A percentile compares a stretch with the other conserved stretches of the same genome.
These are phyloP conservation scores for Troglohyphantes excavatus DNA, from an alignment of 2,888 invertebrate genomes.

Conservation along the genomic window DNA sequence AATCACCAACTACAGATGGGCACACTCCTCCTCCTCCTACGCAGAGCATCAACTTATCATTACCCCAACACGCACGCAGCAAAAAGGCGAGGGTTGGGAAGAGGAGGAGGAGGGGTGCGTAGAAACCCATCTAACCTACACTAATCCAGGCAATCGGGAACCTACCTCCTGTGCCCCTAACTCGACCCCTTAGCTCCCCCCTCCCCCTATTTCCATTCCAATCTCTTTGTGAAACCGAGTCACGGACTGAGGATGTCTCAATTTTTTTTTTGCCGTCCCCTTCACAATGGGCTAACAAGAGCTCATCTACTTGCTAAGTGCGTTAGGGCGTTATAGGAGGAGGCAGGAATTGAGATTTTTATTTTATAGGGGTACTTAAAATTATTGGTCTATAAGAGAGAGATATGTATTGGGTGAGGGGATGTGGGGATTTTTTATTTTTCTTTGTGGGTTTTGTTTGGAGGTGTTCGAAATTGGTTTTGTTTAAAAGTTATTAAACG, in stretches of 20 bases:
- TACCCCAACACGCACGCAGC: conserved; percentile 55
- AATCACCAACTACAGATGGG: conserved; percentile 31
- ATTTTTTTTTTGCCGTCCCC: conserved; percentile 42
- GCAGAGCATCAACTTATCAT: conserved; percentile 71
- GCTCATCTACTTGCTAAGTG: conserved; percentile 65
- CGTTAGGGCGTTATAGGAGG: conserved; percentile 47
- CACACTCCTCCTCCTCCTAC: neutral
- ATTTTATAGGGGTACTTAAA: conserved; percentile 72
- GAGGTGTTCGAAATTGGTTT: too few species aligned
- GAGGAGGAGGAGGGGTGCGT: too few species aligned
- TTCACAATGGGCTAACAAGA: conserved; percentile 49
- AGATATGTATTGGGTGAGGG: conserved; percentile 32
- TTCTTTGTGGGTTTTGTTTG: too few species aligned
- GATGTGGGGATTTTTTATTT: too few species aligned
- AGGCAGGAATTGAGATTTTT: conserved; percentile 42
- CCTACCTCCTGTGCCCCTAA: conserved; percentile 57
- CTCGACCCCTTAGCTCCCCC: neutral
- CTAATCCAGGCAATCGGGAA: conserved; percentile 74
- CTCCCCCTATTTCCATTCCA: conserved; percentile 20
- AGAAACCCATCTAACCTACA: conserved; percentile 65
- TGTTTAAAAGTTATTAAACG: too few species aligned
- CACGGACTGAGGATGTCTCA: conserved; percentile 52
- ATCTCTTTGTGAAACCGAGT: conserved; percentile 58
- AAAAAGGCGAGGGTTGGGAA: conserved; percentile 4
- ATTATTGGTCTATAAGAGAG: conserved; percentile 49